Base-by-base conservation (phyloP, 2,797 vertebrate genomes). In the Peromyscus eremicus region DNA sequence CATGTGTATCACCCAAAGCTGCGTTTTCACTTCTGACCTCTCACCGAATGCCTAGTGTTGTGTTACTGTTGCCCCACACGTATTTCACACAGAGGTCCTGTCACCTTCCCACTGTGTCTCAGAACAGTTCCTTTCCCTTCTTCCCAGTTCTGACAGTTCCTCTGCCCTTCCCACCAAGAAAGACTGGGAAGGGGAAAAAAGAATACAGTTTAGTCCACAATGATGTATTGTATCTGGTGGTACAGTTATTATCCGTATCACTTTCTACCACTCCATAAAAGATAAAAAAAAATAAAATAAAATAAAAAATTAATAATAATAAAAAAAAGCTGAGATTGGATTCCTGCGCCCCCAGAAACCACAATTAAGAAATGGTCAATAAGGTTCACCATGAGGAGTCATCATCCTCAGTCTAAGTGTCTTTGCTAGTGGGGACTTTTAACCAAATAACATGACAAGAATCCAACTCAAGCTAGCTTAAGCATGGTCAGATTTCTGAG, bases 1-100 rank as follows among this genome's bases (percentile, higher is more conserved):
- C 49, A 29, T 2, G 9, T 14, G 11, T 12, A 7, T 55, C 46
- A 16, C 68, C 71, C n/a, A 68, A 79, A 81, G 34, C 60, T 66
- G 23, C 7, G 21, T 32, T 94, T 91, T 66, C 43, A 37, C 52
- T 83, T 75, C 90, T 85, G 71, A 92, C 79, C 89, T 82, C 70
- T 96, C 82, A 55, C 40, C n/a, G 3, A 23, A 64, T 40, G 46
- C 73, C 76, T 68, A 32, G 8, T 25, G 13, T 85, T 46, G 62
- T 34, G 37, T n/a, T 83, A 83, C 68, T n/a, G 85, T 75, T 75
- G 57, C 34, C 93, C 81, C 52, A 57, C 17, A n/a, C 10, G 82
- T 12, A 62, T 85, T 81, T 89, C 62, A 34, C 62, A 1, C 19
- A 60, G 17, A 89, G 12, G 27, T 57, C 49, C n/a, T 40, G 9